Evolutionary conservation across 2,888 invertebrate genomes (phyloP).

Genomic region (Epistrophella euchroma): DNA sequence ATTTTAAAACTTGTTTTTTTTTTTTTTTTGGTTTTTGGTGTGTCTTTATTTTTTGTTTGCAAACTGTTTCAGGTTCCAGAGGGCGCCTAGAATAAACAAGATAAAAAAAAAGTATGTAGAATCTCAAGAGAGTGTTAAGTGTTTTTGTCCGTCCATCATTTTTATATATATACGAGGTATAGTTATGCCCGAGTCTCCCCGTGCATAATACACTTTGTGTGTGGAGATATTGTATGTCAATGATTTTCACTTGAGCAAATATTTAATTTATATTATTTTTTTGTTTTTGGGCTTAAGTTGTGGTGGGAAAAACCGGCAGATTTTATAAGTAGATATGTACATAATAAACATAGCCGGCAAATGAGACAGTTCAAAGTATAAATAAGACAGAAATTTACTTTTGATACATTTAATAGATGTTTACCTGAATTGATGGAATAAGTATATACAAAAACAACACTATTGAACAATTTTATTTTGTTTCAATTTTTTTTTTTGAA

Average conservation of each 20-base stretch:
- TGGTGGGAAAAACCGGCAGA: conserved; percentile 64
- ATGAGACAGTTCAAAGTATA: conserved; percentile 33
- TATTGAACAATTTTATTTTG: background rate
- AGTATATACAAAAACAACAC: background rate
- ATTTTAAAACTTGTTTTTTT: background rate
- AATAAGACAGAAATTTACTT: background rate
- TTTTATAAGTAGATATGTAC: conserved; percentile 11
- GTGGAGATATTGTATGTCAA: conserved; percentile 53
- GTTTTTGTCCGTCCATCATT: conserved; percentile 2
- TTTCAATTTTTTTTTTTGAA: background rate
- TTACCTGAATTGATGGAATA: background rate
- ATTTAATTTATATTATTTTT: conserved; percentile 24
- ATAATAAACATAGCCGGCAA: conserved; percentile 37
- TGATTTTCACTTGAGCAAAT: conserved; percentile 68
- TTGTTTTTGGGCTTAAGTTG: background rate
- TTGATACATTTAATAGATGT: background rate
- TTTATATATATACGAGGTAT: background rate
- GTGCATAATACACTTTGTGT: background rate
- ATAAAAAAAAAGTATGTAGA: background rate
- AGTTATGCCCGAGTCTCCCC: background rate
- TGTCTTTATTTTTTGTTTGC: background rate
- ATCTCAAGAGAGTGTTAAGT: conserved; percentile 2
- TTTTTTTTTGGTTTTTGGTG: too few species aligned
- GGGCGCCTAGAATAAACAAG: conserved; percentile 21
- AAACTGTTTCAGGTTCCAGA: conserved; percentile 7